phyloP scores from a whole-genome alignment of 2,888 invertebrate genomes.

The Patella ulyssiponensis region DNA sequence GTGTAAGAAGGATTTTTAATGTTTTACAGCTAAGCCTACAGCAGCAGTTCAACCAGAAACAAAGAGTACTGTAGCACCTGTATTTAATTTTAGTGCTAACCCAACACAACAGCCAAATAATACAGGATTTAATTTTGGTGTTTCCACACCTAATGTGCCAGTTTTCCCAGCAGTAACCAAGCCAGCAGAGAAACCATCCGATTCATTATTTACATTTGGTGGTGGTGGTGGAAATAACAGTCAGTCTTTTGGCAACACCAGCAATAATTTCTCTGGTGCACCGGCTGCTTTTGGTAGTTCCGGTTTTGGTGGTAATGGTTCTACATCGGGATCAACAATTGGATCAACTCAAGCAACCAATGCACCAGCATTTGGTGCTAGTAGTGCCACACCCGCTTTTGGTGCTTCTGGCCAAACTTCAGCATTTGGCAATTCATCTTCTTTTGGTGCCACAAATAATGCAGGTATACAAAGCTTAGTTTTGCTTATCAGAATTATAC shows the following conservation, averaged over 20 bases:
- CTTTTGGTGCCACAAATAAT: constrained; percentile 8
- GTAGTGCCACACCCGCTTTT: constrained; percentile 3
- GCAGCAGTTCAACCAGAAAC: constrained; percentile 30
- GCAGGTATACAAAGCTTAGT: not conserved
- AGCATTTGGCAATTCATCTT: constrained; percentile 7
- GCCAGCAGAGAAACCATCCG: no score
- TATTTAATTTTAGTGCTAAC: constrained; percentile 35
- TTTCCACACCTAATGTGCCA: not conserved
- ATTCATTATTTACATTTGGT: no score
- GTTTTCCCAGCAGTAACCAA: no score
- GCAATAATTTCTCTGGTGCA: not conserved
- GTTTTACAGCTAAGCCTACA: constrained; percentile 2
- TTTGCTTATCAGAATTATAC: no score
- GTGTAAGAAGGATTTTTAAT: not conserved
- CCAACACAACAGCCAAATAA: constrained; percentile 25
- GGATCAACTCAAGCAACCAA: not conserved
- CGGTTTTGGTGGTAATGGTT: constrained; percentile 12
- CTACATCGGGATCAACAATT: constrained; percentile 5
- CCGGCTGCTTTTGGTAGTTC: not conserved
- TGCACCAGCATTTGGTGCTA: constrained; percentile 9
- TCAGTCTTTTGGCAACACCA: not conserved
- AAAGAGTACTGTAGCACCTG: constrained; percentile 13
- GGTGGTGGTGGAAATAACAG: no score
- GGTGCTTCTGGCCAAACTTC: constrained; percentile 6
- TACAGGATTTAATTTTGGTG: constrained; percentile 17